Evolutionary conservation across 1,140 invertebrate genomes (phyloP).

Genomic region (Zeugodacus cucurbitae): DNA sequence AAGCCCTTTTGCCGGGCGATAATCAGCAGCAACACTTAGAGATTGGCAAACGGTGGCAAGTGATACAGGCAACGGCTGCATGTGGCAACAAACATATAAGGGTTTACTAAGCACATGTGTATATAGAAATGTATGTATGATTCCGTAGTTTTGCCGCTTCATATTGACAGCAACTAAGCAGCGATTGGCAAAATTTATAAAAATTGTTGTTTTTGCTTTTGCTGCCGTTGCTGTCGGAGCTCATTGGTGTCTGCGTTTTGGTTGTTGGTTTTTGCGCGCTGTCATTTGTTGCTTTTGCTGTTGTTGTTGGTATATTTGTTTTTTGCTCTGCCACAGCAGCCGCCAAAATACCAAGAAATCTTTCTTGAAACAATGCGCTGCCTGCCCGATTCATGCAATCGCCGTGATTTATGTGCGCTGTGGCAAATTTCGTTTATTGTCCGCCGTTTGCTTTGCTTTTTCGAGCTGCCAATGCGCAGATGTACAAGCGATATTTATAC

Average conservation of each 20-base stretch:
- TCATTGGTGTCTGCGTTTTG: not conserved
- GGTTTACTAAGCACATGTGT: not conserved
- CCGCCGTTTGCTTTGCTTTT: not conserved
- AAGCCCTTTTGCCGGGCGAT: constrained; percentile 2
- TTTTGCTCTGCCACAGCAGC: not conserved
- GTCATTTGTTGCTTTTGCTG: not conserved
- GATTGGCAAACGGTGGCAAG: not conserved
- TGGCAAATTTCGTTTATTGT: constrained; percentile 38
- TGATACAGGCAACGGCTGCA: not conserved
- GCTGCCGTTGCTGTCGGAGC: not conserved
- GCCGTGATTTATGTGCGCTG: constrained; percentile 37
- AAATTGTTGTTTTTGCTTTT: not conserved
- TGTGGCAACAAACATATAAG: not conserved
- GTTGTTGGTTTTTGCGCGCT: not conserved
- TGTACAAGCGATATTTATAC: not conserved
- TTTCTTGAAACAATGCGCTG: constrained; percentile 38
- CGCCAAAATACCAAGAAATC: constrained; percentile 33
- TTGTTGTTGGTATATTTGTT: too few species aligned
- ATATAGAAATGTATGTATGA: not conserved
- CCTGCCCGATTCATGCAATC: constrained; percentile 7
- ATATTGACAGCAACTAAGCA: constrained; percentile 6
- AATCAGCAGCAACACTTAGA: not conserved
- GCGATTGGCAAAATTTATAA: constrained; percentile 27
- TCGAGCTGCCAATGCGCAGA: not conserved
- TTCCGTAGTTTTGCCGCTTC: too few species aligned